Percentiles rank a stretch among this genome's conserved stretches.
phyloP scores from a whole-genome alignment of 2,113 vertebrate species.

The Gobio gobio region DNA sequence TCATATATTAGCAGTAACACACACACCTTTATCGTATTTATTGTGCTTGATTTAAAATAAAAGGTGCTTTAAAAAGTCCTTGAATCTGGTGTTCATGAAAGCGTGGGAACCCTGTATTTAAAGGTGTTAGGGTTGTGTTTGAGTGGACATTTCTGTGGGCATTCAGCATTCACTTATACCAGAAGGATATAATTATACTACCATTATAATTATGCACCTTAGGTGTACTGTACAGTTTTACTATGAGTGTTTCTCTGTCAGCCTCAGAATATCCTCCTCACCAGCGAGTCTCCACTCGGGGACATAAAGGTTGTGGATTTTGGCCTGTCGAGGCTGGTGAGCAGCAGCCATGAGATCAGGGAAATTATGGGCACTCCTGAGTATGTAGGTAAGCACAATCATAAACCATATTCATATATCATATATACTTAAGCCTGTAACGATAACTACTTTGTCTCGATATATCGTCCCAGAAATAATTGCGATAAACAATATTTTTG shows the following conservation, averaged over 20 bases:
- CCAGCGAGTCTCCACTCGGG: constrained; percentile 72
- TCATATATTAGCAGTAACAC: too few relatives aligned
- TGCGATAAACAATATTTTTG: too few relatives aligned
- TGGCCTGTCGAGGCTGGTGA: constrained; percentile 76
- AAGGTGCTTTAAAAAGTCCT: too few relatives aligned
- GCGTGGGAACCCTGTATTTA: too few relatives aligned
- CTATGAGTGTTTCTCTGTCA: constrained; percentile 21
- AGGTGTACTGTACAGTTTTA: neutral
- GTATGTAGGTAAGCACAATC: constrained; percentile 74
- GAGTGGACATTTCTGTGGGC: neutral
- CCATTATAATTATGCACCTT: neutral
- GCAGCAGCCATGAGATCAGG: constrained; percentile 74
- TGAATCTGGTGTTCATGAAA: too few relatives aligned
- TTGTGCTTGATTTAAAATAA: too few relatives aligned
- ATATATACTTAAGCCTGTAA: too few relatives aligned
- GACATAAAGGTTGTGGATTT: constrained; percentile 80
- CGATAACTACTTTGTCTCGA: too few relatives aligned
- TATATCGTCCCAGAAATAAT: too few relatives aligned
- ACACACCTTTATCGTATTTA: too few relatives aligned
- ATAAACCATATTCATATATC: neutral
- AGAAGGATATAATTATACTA: neutral
- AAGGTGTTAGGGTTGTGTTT: neutral
- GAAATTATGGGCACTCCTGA: constrained; percentile 81
- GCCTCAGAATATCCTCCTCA: constrained; percentile 81
- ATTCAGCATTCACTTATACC: neutral